Evolutionary conservation across 2,888 invertebrate genomes (phyloP).

Genomic region (Drosophila putrida): DNA sequence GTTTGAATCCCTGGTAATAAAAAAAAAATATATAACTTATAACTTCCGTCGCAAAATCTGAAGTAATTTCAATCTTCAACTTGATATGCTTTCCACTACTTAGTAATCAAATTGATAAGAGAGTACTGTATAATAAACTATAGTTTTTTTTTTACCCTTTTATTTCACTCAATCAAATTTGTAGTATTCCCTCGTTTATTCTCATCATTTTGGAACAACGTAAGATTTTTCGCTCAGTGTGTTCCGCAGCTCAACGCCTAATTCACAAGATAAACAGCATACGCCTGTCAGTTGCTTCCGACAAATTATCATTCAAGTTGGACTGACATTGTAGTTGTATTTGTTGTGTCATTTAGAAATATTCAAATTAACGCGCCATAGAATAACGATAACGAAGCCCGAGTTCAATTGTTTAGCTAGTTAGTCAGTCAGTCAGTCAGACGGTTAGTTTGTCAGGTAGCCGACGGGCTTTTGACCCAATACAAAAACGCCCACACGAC

Average conservation of each 20-base stretch:
- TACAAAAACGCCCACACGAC: conserved; percentile 66
- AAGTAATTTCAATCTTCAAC: too few relatives aligned
- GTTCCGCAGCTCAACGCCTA: conserved; percentile 48
- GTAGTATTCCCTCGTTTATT: not conserved
- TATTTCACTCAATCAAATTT: too few relatives aligned
- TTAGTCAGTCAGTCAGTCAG: conserved; percentile 10
- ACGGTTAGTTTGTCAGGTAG: conserved; percentile 13
- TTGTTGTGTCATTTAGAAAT: conserved; percentile 58
- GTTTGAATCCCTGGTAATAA: too few relatives aligned
- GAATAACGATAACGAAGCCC: conserved; percentile 59
- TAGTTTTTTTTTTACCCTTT: too few relatives aligned
- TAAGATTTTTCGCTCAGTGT: conserved; percentile 48
- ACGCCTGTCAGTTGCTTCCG: conserved; percentile 80
- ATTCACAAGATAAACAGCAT: conserved; percentile 79
- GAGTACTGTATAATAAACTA: too few relatives aligned
- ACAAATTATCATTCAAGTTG: conserved; percentile 70
- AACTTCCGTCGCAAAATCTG: too few relatives aligned
- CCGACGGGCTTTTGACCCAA: conserved; percentile 69
- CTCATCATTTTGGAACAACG: too few relatives aligned
- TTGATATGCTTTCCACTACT: too few relatives aligned
- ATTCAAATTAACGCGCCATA: conserved; percentile 77
- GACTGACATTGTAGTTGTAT: conserved; percentile 36
- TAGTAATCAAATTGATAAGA: too few relatives aligned
- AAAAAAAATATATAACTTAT: too few relatives aligned
- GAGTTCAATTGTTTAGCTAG: conserved; percentile 74